phyloP scores from a whole-genome alignment of 2,797 vertebrate species.

The Scyliorhinus canicula region DNA sequence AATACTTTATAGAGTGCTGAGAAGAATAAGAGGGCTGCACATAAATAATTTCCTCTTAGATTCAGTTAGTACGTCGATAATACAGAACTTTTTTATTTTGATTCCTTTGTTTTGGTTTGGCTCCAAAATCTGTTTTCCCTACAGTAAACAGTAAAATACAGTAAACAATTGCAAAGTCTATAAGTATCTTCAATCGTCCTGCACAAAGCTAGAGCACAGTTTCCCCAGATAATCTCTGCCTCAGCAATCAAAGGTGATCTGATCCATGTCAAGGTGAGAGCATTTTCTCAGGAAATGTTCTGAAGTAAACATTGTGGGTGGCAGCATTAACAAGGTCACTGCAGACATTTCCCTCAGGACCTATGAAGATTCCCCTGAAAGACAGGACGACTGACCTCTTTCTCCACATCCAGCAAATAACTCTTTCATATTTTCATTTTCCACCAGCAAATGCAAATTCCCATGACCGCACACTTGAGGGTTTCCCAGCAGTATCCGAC shows the following conservation, averaged over 20 bases:
- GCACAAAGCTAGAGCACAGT: not conserved
- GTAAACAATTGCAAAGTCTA: not conserved
- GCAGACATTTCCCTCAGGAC: constrained; percentile 42
- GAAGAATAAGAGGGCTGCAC: not conserved
- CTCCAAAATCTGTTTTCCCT: constrained; percentile 3
- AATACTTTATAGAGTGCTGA: not conserved
- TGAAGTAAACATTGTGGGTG: constrained; percentile 45
- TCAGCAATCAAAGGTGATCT: constrained; percentile 2
- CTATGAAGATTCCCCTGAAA: constrained; percentile 38
- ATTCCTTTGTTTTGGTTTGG: constrained; percentile 15
- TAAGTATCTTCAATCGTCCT: not conserved
- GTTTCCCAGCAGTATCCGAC: constrained; percentile 35
- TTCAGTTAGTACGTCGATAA: not conserved
- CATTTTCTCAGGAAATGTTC: constrained; percentile 40
- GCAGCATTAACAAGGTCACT: constrained; percentile 37
- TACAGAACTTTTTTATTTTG: not conserved
- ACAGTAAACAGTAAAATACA: constrained; percentile 23
- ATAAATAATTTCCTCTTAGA: not conserved
- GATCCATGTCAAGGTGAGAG: constrained; percentile 39
- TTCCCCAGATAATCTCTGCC: not conserved
- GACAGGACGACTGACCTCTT: constrained; percentile 46
- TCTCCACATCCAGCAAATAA: constrained; percentile 38
- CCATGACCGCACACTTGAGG: constrained; percentile 43
- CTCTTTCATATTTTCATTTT: constrained; percentile 42
- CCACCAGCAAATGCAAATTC: constrained; percentile 36